These are phyloP conservation scores for Podarcis cretensis DNA, from an alignment of 2,113 vertebrate genomes.

Conservation along the genomic window DNA sequence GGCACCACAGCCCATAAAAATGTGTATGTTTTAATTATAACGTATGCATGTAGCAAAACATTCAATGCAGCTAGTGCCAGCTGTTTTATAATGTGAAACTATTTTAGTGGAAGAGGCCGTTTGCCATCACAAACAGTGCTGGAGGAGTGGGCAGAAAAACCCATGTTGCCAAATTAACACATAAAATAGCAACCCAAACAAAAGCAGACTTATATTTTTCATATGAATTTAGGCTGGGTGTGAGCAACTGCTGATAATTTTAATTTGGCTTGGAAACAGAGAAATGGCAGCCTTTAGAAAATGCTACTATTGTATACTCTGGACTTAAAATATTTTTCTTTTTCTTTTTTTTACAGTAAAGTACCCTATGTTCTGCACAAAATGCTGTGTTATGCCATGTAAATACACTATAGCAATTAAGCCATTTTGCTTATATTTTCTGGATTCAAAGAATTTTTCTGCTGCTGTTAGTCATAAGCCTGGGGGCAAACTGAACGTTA, in stretches of 20 bases:
- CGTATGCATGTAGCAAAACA: not conserved
- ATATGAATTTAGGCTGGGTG: not conserved
- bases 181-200: not conserved
- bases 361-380: not conserved
- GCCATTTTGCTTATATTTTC: not conserved
- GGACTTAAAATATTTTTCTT: not conserved
- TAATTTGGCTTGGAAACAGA: not conserved
- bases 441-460: not conserved
- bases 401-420: not conserved
- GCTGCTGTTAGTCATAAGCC: not conserved
- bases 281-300: not conserved
- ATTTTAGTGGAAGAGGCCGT: not conserved
- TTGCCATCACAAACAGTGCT: not conserved
- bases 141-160: not conserved
- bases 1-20: not conserved
- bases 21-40: not conserved
- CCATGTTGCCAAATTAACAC: not conserved
- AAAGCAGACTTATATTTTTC: not conserved
- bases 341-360: not conserved
- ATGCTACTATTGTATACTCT: not conserved
- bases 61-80: not conserved
- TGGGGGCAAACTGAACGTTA: not conserved
- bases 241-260: not conserved
- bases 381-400: not conserved
- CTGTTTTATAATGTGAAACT: not conserved